These are phyloP conservation scores for Ibidorhyncha struthersii DNA, from an alignment of 2,113 vertebrate genomes.

Conservation along the genomic window DNA sequence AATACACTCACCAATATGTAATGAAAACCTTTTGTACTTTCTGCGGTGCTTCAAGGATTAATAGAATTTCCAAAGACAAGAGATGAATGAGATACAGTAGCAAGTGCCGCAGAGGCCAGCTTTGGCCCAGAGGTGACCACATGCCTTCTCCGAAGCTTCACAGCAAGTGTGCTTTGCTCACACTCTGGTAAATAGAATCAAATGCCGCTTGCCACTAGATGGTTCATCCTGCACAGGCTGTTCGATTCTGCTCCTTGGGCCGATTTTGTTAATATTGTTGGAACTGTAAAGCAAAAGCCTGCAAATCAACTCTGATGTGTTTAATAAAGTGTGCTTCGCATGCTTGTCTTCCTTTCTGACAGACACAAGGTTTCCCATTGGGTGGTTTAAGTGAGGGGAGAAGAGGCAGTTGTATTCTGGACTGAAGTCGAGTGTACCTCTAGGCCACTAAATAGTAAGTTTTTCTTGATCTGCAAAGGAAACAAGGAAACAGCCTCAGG, in stretches of 20 bases:
- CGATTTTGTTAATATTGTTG: not conserved
- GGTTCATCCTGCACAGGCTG: not conserved
- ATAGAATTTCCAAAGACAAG: slow-evolving; percentile 47
- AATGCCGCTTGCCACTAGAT: not conserved
- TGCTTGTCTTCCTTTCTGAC: not conserved
- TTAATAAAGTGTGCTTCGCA: not conserved
- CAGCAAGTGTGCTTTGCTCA: not conserved
- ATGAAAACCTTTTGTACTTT: slow-evolving; percentile 63
- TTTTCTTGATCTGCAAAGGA: not conserved
- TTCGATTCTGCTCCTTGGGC: not conserved
- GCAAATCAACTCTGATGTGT: not conserved
- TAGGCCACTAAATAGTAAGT: not conserved
- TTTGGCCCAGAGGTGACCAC: not conserved
- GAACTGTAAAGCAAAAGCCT: not conserved
- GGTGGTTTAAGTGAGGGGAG: not conserved
- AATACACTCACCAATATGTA: slow-evolving; percentile 70
- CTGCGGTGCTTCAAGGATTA: slow-evolving; percentile 63
- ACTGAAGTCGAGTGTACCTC: not conserved
- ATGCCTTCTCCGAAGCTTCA: not conserved
- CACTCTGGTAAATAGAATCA: not conserved
- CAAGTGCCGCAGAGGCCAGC: not conserved
- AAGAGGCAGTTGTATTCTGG: not conserved
- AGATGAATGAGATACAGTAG: slow-evolving; percentile 28
- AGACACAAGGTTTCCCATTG: not conserved
- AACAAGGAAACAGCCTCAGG: not conserved